Evolutionary conservation across 2,113 vertebrate species (phyloP).

Genomic region (Copsychus sechellarum): DNA sequence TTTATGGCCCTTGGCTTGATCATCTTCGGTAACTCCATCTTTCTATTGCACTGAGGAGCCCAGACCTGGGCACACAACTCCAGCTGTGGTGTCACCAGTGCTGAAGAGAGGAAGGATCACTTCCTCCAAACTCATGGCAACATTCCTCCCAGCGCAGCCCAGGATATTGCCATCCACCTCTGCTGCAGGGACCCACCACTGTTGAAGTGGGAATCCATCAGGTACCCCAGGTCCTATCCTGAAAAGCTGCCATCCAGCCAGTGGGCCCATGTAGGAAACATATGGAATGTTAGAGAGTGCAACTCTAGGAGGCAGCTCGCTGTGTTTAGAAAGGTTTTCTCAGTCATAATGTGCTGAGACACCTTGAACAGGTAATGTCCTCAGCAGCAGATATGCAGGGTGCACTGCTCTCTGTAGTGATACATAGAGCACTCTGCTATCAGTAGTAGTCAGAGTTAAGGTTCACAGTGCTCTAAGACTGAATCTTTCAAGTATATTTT

Average conservation of each 20-base stretch:
- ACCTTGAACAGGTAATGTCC: not conserved
- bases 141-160: not conserved
- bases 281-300: not conserved
- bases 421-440: not conserved
- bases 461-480: not conserved
- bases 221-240: not conserved
- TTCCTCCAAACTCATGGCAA: not conserved
- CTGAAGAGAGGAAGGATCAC: not conserved
- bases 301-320: not conserved
- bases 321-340: not conserved
- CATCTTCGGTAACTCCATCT: not conserved
- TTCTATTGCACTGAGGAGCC: not conserved
- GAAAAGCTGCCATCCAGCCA: not conserved
- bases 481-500: conserved; percentile 3
- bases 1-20: not conserved
- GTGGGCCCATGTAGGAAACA: not conserved
- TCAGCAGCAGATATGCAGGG: not conserved
- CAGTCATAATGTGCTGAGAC: not conserved
- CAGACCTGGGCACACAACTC: not conserved
- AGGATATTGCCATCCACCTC: not conserved
- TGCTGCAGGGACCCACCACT: not conserved
- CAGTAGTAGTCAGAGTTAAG: not conserved
- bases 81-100: not conserved
- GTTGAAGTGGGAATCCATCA: not conserved
- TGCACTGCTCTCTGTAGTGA: not conserved